Evolutionary conservation across 2,888 invertebrate genomes (phyloP).

Genomic region (Cosmia trapezina): DNA sequence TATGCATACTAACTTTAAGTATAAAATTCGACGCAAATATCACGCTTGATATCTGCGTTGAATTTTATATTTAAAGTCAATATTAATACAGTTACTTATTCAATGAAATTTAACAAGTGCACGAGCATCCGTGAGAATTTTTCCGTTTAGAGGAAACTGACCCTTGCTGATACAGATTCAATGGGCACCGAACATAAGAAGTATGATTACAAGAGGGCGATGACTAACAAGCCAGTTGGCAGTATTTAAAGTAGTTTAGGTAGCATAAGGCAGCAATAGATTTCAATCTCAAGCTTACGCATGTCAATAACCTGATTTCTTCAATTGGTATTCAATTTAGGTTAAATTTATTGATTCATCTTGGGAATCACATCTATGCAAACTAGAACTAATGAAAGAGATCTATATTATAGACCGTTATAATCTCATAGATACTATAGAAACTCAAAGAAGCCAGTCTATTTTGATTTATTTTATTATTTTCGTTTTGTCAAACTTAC

Average conservation of each 20-base stretch:
- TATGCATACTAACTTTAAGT: too few species aligned
- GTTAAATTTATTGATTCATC: constrained; percentile 54
- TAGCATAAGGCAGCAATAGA: constrained; percentile 14
- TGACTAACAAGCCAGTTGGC: constrained; percentile 14
- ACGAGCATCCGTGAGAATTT: too few species aligned
- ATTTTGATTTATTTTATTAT: not conserved
- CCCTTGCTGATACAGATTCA: not conserved
- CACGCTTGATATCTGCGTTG: too few species aligned
- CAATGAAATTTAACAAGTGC: too few species aligned
- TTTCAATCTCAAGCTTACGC: constrained; percentile 47
- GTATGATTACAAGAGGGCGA: too few species aligned
- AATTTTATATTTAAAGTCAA: too few species aligned
- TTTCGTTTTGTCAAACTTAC: too few species aligned
- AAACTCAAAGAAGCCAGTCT: not conserved
- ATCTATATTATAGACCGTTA: not conserved
- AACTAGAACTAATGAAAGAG: not conserved
- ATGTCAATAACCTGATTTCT: constrained; percentile 55
- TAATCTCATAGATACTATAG: not conserved
- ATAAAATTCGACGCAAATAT: too few species aligned
- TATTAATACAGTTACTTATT: too few species aligned
- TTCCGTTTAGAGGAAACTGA: too few species aligned
- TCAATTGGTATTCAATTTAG: constrained; percentile 55
- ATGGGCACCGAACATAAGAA: too few species aligned
- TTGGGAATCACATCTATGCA: constrained; percentile 19
- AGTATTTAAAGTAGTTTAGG: constrained; percentile 7